phyloP scores from a whole-genome alignment of 1,140 invertebrate species.

The Littorina saxatilis region DNA sequence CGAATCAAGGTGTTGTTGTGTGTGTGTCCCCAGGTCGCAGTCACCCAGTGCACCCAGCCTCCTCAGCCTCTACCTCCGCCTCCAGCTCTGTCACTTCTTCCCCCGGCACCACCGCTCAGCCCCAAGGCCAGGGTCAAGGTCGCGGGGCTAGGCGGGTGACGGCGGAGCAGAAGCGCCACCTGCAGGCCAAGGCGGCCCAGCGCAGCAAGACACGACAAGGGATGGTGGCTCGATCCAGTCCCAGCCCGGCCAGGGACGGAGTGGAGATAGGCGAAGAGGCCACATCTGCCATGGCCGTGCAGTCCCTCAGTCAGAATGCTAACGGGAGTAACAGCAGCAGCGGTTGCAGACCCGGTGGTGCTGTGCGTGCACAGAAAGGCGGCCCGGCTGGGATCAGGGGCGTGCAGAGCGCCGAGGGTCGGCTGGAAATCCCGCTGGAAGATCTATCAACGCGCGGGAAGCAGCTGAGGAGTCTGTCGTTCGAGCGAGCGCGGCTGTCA shows the following conservation, averaged over 20 bases:
- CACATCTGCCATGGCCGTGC: constrained; percentile 81
- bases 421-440: constrained; percentile 87
- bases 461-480: constrained; percentile 46
- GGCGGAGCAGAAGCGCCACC: constrained; percentile 43
- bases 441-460: constrained; percentile 79
- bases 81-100: constrained; percentile 27
- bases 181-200: constrained; percentile 49
- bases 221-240: constrained; percentile 12
- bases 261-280: constrained; percentile 66
- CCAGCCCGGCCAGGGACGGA: constrained; percentile 25
- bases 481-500: constrained; percentile 35
- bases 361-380: not conserved
- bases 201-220: constrained; percentile 43
- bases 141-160: constrained; percentile 36
- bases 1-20: not conserved
- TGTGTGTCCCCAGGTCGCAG: constrained; percentile 56
- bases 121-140: constrained; percentile 23
- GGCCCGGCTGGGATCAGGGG: not conserved
- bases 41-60: constrained; percentile 57
- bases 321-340: constrained; percentile 81
- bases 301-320: constrained; percentile 77
- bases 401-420: not conserved
- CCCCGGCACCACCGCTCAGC: constrained; percentile 23
- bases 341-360: not conserved
- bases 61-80: too few species aligned